These are phyloP conservation scores for Stenurella melanura DNA, from an alignment of 2,888 invertebrate genomes.

Conservation along the genomic window DNA sequence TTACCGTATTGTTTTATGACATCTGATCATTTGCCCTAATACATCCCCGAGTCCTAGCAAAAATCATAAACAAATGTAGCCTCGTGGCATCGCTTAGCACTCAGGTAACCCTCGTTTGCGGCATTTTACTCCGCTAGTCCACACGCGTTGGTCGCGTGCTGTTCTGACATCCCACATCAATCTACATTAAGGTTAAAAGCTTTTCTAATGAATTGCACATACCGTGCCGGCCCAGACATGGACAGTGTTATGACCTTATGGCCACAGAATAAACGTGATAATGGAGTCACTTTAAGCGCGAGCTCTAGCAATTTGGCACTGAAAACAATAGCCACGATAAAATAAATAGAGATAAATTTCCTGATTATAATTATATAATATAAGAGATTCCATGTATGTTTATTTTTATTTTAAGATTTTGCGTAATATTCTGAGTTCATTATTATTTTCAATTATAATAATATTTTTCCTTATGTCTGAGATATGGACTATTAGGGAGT, in stretches of 20 bases:
- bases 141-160: constrained; percentile 58
- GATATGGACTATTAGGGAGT: no score
- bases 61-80: constrained; percentile 18
- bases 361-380: background rate
- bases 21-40: background rate
- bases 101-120: constrained; percentile 48
- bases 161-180: constrained; percentile 70
- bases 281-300: constrained; percentile 9
- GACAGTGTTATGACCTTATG: constrained; percentile 26
- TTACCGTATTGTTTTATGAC: no score
- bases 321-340: background rate
- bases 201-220: constrained; percentile 72
- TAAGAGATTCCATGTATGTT: background rate
- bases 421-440: no score
- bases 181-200: constrained; percentile 73
- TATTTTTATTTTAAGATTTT: no score
- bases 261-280: background rate
- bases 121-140: constrained; percentile 46
- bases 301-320: background rate
- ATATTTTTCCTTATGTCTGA: no score
- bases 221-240: constrained; percentile 26
- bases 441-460: no score
- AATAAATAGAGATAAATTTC: background rate
- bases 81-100: constrained; percentile 51
- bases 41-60: background rate